These are phyloP conservation scores for Nasua narica DNA, from an alignment of 2,797 vertebrate species.

Conservation along the genomic window DNA sequence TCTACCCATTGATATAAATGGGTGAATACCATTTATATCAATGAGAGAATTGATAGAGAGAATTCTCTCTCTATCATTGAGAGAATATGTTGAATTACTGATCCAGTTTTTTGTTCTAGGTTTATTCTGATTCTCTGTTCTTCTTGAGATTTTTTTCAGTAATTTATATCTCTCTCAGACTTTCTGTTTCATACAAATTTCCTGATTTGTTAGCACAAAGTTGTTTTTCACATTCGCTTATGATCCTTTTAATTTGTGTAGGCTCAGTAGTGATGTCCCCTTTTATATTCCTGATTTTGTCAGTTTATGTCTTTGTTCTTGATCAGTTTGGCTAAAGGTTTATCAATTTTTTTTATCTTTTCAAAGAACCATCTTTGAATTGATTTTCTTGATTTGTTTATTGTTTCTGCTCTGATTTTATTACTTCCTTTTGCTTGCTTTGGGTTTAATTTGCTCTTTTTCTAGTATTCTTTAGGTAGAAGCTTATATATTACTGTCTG, in stretches of 20 bases:
- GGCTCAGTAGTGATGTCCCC: not conserved
- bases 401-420: not conserved
- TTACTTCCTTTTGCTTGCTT: not conserved
- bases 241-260: not conserved
- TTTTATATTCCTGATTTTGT: not conserved
- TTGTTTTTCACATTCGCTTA: not conserved
- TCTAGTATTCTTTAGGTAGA: not conserved
- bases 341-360: not conserved
- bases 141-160: not conserved
- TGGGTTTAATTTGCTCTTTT: not conserved
- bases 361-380: not conserved
- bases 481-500: not conserved
- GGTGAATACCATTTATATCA: too few relatives aligned
- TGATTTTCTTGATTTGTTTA: not conserved
- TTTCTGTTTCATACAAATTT: not conserved
- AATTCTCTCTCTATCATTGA: too few relatives aligned
- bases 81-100: not conserved
- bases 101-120: not conserved
- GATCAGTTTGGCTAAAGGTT: not conserved
- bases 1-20: too few relatives aligned
- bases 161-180: not conserved
- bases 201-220: not conserved
- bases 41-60: too few relatives aligned
- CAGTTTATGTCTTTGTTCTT: not conserved
- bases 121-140: not conserved